Conservation (phyloP, 2,113 vertebrate genomes). For the Anoura caudifer region DNA sequence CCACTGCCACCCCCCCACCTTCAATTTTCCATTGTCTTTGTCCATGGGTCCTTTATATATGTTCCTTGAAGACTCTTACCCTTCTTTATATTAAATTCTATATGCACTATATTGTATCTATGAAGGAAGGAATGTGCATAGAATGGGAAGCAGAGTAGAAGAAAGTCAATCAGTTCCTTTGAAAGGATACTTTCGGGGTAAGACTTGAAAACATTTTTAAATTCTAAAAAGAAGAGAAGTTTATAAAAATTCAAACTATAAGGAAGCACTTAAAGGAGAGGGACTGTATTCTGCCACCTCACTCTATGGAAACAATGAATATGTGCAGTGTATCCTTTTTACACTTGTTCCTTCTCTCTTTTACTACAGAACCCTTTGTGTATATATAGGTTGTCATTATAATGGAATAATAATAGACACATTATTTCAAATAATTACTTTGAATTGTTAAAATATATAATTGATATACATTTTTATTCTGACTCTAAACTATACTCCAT, state of each 20-base stretch:
- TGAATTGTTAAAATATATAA: conserved; percentile 1
- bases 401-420: not conserved
- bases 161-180: not conserved
- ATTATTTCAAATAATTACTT: not conserved
- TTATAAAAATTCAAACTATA: not conserved
- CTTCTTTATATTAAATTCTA: not conserved
- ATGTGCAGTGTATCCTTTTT: not conserved
- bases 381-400: not conserved
- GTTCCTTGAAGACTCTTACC: too few relatives aligned
- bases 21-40: too few relatives aligned
- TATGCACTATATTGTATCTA: not conserved
- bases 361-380: not conserved
- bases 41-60: too few relatives aligned
- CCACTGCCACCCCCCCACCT: too few relatives aligned
- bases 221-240: not conserved
- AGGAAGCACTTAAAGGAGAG: not conserved
- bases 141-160: not conserved
- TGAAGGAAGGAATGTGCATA: not conserved
- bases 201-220: not conserved
- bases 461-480: not conserved
- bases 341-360: not conserved
- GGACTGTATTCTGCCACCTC: not conserved
- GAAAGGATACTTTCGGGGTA: not conserved
- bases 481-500: not conserved
- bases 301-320: not conserved